Percentiles rank a stretch among this genome's conserved stretches.
These are phyloP conservation scores for Nezara viridula DNA, from an alignment of 2,888 invertebrate species.

Conservation along the genomic window DNA sequence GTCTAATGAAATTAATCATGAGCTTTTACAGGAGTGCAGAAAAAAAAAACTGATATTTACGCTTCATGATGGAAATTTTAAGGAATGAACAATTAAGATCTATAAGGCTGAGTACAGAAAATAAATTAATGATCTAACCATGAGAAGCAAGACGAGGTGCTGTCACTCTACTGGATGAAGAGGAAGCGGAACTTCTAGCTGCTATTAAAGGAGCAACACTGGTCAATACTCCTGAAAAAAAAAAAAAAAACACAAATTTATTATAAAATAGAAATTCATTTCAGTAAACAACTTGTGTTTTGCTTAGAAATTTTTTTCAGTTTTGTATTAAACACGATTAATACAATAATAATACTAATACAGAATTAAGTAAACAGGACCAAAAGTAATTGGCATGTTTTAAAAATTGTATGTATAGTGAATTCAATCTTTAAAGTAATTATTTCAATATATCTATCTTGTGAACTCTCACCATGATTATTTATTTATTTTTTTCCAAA, in stretches of 20 bases:
- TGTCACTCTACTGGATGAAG: slow-evolving; percentile 69
- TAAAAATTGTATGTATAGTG: not conserved
- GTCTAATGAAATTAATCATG: too few species aligned
- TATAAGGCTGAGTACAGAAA: not conserved
- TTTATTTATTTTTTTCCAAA: too few species aligned
- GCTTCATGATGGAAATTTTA: not conserved
- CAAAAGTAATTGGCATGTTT: too few species aligned
- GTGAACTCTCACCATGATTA: too few species aligned
- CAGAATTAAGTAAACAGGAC: too few species aligned
- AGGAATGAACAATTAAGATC: not conserved
- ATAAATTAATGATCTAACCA: slow-evolving; percentile 4
- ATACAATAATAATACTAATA: too few species aligned
- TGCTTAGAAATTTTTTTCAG: not conserved
- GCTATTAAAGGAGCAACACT: slow-evolving; percentile 66
- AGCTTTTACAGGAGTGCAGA: too few species aligned
- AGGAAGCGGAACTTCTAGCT: slow-evolving; percentile 68
- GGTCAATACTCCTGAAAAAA: slow-evolving; percentile 60
- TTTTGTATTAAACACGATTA: not conserved
- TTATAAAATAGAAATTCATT: not conserved
- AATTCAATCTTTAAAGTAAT: not conserved
- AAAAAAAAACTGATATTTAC: too few species aligned
- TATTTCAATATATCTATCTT: too few species aligned
- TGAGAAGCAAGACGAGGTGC: slow-evolving; percentile 72
- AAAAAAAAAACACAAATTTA: too few species aligned
- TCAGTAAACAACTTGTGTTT: not conserved